Evolutionary conservation across 2,797 vertebrate genomes (phyloP), one percentile per base, ranked within the genome.

Genomic region (Champsocephalus esox): DNA sequence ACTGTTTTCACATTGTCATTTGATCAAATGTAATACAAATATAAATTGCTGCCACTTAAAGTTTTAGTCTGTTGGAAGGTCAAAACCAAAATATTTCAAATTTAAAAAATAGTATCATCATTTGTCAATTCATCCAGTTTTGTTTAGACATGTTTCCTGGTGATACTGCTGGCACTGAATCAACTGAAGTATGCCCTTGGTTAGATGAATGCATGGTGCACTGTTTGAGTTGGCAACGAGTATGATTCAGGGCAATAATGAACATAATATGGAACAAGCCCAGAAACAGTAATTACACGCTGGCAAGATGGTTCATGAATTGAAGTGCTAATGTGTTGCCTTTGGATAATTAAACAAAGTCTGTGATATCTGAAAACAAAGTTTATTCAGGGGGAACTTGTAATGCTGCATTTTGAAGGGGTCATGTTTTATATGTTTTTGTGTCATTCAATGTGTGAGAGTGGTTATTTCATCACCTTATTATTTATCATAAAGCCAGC

Each of bases 241-340:
- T 63, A 46, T 48, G 65, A 81, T 79, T 78, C 63, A 72, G 70
- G 60, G 81, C 80, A 88, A 88, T 85, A 88, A 91, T 89, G 67
- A 88, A 73, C 73, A 81, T 77, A 86, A 79, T 75, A 78, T 82
- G 83, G 77, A 92, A 87, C 79, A 77, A 84, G 71, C 80, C 82
- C 83, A 89, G 77, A 58, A 85, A 89, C 63, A 71, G 78, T 87
- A 83, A 91, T 91, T 84, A 88, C 74, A 75, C 76, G 76, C 79
- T 85, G 74, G 87, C 79, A 70, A 69, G 79, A 83, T 78, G 70
- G 58, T 77, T 58, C 75, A 65, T 75, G 87, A 89, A 90, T 75
- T 87, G 71, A 77, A 84, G 78, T 59, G 54, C 59, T 87, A 80
- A 88, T 88, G 64, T 84, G 77, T 80, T 85, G 77, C 87, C 74